Conservation (phyloP, 2,113 vertebrate species). For the Dasyornis broadbenti region DNA sequence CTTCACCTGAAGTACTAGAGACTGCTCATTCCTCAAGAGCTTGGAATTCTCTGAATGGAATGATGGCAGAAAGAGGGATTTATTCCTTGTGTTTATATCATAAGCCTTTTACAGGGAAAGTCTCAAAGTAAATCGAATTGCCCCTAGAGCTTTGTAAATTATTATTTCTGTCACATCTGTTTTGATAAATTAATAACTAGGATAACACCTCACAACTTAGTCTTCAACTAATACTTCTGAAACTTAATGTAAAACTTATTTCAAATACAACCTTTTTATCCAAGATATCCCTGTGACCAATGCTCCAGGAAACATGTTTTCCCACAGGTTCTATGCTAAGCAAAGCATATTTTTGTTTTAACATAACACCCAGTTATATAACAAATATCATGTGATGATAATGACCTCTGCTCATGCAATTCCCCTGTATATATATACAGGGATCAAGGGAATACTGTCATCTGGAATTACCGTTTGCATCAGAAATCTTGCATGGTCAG, state of each 20-base stretch:
- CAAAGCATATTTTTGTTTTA: constrained; percentile 27
- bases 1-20: background rate
- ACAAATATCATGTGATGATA: constrained; percentile 51
- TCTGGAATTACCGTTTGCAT: constrained; percentile 68
- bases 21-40: background rate
- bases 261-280: background rate
- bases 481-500: constrained; percentile 57
- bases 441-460: constrained; percentile 71
- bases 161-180: background rate
- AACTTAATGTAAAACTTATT: background rate
- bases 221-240: background rate
- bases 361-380: constrained; percentile 46
- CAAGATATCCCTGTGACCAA: background rate
- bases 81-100: background rate
- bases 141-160: background rate
- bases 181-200: background rate
- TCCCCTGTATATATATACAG: constrained; percentile 45
- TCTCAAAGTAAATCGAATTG: background rate
- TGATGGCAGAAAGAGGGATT: background rate
- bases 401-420: constrained; percentile 58
- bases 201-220: background rate
- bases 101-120: background rate
- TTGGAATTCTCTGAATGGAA: background rate
- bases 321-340: background rate
- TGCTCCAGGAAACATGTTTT: background rate